Conservation (phyloP, 1,140 invertebrate genomes). For the Bombus balteatus region DNA sequence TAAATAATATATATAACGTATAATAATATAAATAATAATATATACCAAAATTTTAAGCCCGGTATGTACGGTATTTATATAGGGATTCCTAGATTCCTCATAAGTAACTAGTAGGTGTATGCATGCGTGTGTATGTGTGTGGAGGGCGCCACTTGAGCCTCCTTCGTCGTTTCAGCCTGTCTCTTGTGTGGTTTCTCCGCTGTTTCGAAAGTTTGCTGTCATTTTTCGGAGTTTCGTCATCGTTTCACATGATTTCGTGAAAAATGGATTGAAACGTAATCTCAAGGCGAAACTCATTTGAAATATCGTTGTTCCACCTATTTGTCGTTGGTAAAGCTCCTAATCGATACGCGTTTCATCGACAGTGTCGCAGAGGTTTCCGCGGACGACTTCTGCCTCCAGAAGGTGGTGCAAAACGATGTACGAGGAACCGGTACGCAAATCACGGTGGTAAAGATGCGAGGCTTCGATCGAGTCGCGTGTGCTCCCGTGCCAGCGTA, state of each 20-base stretch:
- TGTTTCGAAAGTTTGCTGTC: conserved; percentile 30
- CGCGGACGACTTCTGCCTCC: neutral
- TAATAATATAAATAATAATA: too few relatives aligned
- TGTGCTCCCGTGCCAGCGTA: conserved; percentile 41
- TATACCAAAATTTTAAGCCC: neutral
- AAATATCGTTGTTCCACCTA: neutral
- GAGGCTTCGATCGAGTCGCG: conserved; percentile 22
- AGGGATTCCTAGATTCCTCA: neutral
- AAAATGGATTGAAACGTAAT: neutral
- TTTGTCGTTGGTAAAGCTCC: neutral
- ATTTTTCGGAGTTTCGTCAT: conserved; percentile 10
- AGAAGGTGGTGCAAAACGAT: neutral
- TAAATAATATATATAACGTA: too few relatives aligned
- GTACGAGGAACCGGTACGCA: neutral
- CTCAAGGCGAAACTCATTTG: too few relatives aligned
- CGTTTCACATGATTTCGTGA: neutral
- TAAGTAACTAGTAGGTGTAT: neutral
- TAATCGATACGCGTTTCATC: neutral
- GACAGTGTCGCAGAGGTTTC: conserved; percentile 6
- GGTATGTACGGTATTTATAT: neutral
- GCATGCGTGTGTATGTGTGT: too few relatives aligned
- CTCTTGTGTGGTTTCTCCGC: neutral
- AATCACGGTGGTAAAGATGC: conserved; percentile 28
- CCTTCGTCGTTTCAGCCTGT: conserved; percentile 19
- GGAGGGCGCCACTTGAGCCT: conserved; percentile 3